Conservation (phyloP, 2,113 vertebrate species). For the Hyaena hyaena region DNA sequence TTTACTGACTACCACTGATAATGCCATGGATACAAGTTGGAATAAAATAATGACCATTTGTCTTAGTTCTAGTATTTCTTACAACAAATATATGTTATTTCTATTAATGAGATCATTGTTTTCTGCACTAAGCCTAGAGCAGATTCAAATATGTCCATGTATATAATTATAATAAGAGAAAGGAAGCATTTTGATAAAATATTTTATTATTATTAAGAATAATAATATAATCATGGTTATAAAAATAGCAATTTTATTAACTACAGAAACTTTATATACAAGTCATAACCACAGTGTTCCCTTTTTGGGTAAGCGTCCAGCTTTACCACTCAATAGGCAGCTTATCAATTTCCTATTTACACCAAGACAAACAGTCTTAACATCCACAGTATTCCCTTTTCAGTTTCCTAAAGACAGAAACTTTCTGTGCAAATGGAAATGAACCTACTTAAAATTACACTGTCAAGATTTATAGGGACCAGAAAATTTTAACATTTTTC, state of each 20-base stretch:
- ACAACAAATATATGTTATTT: background rate
- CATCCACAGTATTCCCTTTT: constrained; percentile 78
- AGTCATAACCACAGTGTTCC: constrained; percentile 85
- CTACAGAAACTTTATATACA: constrained; percentile 86
- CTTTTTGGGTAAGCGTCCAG: constrained; percentile 76
- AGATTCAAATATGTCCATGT: background rate
- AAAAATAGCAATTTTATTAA: constrained; percentile 89
- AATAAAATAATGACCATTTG: constrained; percentile 3
- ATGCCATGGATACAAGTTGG: background rate
- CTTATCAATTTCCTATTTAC: constrained; percentile 81
- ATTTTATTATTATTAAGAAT: constrained; percentile 87
- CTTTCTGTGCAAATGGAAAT: constrained; percentile 73
- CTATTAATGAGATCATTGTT: background rate
- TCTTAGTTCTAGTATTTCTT: background rate
- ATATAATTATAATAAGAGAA: constrained; percentile 72
- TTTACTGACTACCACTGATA: background rate
- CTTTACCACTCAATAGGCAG: constrained; percentile 70
- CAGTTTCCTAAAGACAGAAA: constrained; percentile 79
- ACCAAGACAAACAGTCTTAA: constrained; percentile 77
- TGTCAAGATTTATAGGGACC: constrained; percentile 68
- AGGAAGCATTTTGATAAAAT: constrained; percentile 85
- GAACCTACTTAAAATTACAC: constrained; percentile 73
- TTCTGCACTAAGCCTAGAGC: background rate
- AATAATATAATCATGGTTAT: constrained; percentile 87
- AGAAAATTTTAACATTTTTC: background rate